phyloP scores from a whole-genome alignment of 1,140 invertebrate genomes.

The Euschistus heros region DNA sequence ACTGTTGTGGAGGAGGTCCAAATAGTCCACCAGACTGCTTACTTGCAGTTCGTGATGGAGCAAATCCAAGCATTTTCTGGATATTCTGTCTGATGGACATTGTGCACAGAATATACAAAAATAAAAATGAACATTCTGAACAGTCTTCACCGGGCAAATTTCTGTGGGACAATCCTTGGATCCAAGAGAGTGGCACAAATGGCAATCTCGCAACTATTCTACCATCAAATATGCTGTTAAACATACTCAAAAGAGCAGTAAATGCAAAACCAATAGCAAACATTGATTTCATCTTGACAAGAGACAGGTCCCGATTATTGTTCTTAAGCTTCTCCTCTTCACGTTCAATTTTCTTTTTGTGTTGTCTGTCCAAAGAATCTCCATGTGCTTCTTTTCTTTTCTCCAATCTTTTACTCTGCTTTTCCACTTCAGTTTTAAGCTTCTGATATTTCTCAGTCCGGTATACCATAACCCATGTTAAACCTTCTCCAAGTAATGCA shows the following conservation, averaged over 20 bases:
- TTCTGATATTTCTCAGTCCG: constrained; percentile 97
- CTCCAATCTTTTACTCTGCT: constrained; percentile 75
- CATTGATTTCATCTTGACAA: constrained; percentile 99
- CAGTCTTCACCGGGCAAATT: constrained; percentile 94
- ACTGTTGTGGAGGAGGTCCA: constrained; percentile 31
- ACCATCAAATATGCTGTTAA: constrained; percentile 98
- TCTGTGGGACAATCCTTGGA: constrained; percentile 93
- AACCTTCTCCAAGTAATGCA: constrained; percentile 89
- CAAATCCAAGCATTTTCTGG: constrained; percentile 94
- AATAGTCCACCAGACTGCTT: constrained; percentile 67
- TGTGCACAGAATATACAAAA: constrained; percentile 97
- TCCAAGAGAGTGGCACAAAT: constrained; percentile 90
- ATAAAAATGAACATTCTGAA: constrained; percentile 99
- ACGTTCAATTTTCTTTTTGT: constrained; percentile 95
- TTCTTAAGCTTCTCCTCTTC: constrained; percentile 97
- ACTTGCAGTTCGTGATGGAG: constrained; percentile 87
- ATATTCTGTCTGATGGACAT: constrained; percentile 99
- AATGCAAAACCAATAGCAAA: constrained; percentile 98
- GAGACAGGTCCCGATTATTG: constrained; percentile 91
- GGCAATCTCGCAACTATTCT: constrained; percentile 93
- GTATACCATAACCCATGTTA: constrained; percentile 97
- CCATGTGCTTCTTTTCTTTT: constrained; percentile 93
- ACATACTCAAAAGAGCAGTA: constrained; percentile 95
- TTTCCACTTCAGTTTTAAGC: constrained; percentile 57
- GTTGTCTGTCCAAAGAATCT: constrained; percentile 83